phyloP scores from a whole-genome alignment of 30 jellyfish, hydroid and myxozoan genomes.

The Clytia hemisphaerica region DNA sequence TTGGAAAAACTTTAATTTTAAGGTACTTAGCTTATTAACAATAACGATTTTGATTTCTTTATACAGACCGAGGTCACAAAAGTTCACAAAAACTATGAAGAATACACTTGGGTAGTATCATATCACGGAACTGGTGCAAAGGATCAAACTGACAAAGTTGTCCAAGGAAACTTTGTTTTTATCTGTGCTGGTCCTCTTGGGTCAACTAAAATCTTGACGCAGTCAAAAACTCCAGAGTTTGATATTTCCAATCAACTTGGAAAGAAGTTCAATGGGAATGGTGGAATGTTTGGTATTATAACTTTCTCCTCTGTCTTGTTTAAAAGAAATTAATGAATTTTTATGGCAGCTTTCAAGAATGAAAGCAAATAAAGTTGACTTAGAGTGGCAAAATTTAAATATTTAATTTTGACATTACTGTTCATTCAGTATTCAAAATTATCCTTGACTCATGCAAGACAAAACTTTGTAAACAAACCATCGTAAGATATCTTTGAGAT shows the following conservation, averaged over 20 bases:
- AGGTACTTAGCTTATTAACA: neutral
- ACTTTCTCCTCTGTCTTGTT: neutral
- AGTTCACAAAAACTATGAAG: slow-evolving; percentile 65
- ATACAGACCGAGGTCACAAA: slow-evolving; percentile 73
- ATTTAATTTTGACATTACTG: too few species aligned
- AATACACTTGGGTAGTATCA: slow-evolving; percentile 85
- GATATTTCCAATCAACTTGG: slow-evolving; percentile 91
- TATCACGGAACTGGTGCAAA: slow-evolving; percentile 53
- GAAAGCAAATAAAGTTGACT: too few species aligned
- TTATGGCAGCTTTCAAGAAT: too few species aligned
- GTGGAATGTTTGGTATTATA: slow-evolving; percentile 79
- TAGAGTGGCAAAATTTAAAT: too few species aligned
- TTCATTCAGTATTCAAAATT: too few species aligned
- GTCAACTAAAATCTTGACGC: slow-evolving; percentile 73
- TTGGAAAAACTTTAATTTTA: neutral
- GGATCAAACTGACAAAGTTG: slow-evolving; percentile 45
- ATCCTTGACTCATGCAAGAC: too few species aligned
- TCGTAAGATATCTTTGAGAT: too few species aligned
- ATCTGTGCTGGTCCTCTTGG: slow-evolving; percentile 94
- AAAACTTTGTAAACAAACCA: too few species aligned
- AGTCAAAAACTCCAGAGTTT: slow-evolving; percentile 64
- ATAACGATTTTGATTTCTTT: too few species aligned
- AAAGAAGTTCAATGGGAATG: slow-evolving; percentile 69
- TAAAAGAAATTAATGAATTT: too few species aligned
- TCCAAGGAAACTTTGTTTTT: slow-evolving; percentile 70